Conservation (phyloP, 2,888 invertebrate species). For the Drosophila melanocephala region DNA sequence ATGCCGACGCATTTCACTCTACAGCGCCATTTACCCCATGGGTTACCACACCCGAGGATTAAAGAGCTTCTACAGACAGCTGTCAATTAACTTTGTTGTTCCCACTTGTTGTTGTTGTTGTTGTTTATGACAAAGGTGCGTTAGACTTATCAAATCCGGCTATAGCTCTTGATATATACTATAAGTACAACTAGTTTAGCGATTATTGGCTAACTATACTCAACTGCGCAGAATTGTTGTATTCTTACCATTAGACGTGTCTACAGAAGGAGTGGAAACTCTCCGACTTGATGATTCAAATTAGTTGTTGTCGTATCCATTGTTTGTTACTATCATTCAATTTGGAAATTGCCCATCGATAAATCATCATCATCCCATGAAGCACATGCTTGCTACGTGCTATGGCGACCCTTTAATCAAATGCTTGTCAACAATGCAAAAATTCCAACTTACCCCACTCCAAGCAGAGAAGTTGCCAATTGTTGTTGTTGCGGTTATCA, state of each 20-base stretch:
- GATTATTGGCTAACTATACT: conserved; percentile 11
- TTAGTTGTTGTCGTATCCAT: conserved; percentile 16
- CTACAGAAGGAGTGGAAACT: background rate
- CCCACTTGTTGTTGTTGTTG: background rate
- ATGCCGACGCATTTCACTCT: conserved; percentile 4
- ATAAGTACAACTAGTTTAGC: background rate
- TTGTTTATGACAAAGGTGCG: conserved; percentile 18
- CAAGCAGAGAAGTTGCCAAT: conserved; percentile 42
- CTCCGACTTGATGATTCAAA: conserved; percentile 35
- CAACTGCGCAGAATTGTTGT: conserved; percentile 20
- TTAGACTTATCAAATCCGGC: conserved; percentile 28
- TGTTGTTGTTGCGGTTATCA: conserved; percentile 37
- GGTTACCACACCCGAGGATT: conserved; percentile 13
- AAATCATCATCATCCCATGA: conserved; percentile 46
- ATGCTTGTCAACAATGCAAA: conserved; percentile 73
- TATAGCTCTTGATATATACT: background rate
- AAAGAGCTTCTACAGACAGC: background rate
- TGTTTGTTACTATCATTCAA: conserved; percentile 23
- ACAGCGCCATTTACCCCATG: conserved; percentile 19
- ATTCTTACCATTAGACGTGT: background rate
- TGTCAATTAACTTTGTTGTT: conserved; percentile 27
- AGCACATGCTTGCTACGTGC: conserved; percentile 58
- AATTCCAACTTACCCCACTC: conserved; percentile 34
- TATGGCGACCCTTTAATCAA: conserved; percentile 62
- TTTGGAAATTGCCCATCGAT: conserved; percentile 37